A percentile compares a stretch with the other conserved stretches of the same genome.
These are phyloP conservation scores for Euura saliciscinereae DNA, from an alignment of 1,140 invertebrate genomes.

Conservation along the genomic window DNA sequence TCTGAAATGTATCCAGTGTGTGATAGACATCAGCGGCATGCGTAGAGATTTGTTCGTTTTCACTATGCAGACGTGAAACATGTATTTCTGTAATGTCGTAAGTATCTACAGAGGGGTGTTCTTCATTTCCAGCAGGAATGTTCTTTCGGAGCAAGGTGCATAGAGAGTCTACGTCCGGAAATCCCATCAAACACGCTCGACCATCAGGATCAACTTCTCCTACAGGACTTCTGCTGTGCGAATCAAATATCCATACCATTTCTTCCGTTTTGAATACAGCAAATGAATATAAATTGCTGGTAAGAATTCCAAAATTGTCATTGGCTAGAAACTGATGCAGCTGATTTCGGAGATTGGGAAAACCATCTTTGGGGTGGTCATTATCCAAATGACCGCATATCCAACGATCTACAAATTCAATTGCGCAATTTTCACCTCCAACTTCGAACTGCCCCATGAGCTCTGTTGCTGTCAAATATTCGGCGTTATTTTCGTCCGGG, in stretches of 20 bases:
- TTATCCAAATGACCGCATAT: conserved; percentile 3
- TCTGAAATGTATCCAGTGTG: too few relatives aligned
- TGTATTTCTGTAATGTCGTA: too few relatives aligned
- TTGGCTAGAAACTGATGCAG: background rate
- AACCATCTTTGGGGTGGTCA: background rate
- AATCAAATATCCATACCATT: conserved; percentile 3
- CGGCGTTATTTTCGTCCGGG: background rate
- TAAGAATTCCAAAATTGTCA: background rate
- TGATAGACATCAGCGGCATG: too few relatives aligned
- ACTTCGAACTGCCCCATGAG: too few relatives aligned
- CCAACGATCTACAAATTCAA: background rate
- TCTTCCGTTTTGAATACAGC: background rate
- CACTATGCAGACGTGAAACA: too few relatives aligned
- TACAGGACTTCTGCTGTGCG: background rate
- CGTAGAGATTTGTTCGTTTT: too few relatives aligned
- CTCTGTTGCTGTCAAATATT: background rate
- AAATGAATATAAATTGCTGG: background rate
- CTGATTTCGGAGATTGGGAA: conserved; percentile 7
- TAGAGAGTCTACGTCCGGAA: background rate
- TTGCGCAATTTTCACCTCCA: background rate
- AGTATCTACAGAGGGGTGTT: too few relatives aligned
- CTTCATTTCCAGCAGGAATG: too few relatives aligned
- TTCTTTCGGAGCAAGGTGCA: background rate
- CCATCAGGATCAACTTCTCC: background rate
- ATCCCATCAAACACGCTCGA: conserved; percentile 9